Base-by-base conservation (phyloP, 1,140 invertebrate genomes). In the Diabrotica undecimpunctata region DNA sequence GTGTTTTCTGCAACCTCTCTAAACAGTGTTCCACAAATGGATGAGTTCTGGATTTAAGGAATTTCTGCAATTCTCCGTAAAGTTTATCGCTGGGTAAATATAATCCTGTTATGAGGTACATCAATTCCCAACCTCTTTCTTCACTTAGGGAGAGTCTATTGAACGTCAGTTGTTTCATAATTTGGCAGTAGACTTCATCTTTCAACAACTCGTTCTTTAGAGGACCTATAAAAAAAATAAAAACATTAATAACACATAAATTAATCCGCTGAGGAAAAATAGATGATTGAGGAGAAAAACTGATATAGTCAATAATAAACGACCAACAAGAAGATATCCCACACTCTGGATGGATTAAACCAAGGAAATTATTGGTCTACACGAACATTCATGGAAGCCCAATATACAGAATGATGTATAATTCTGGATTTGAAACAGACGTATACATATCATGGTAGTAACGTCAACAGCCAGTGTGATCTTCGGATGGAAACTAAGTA, bases 151-250 rank as follows among this genome's bases (percentile, higher is more conserved):
- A 84, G 70, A 86, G 86, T 65, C 86, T 66, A 80, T 97, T 97
- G 64, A 92, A 90, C 0, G 92, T 97, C 54, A 98, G 79, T 77
- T 98, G 95, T 78, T 95, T 94, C 86, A 96, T 93, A 51, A 97
- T 86, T 81, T 97, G 95, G 76, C 95, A 97, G 73, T 94, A 97
- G 37, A 95, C 82, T 82, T 97, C 95, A 79, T 98, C 95, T 65
- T 91, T 83, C 6, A 98, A 80, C 38, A 89, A 81, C 71, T 92
- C 87, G 74, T 93, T 86, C 77, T 89, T 88, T 7, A 96, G 76
- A 8, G 93, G 87, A 5, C 46, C 58, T 46, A 46, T 4, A 46
- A 6, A 8, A 6, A 8, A 8, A n/a, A 46, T 6, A 46, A 0
- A n/a, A 46, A 46, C 3, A 25, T 25, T 25, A 25, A 4, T 25